A percentile compares a stretch with the other conserved stretches of the same genome.
These are phyloP conservation scores for Pteronura brasiliensis DNA, from an alignment of 2,113 vertebrate species.

Conservation along the genomic window DNA sequence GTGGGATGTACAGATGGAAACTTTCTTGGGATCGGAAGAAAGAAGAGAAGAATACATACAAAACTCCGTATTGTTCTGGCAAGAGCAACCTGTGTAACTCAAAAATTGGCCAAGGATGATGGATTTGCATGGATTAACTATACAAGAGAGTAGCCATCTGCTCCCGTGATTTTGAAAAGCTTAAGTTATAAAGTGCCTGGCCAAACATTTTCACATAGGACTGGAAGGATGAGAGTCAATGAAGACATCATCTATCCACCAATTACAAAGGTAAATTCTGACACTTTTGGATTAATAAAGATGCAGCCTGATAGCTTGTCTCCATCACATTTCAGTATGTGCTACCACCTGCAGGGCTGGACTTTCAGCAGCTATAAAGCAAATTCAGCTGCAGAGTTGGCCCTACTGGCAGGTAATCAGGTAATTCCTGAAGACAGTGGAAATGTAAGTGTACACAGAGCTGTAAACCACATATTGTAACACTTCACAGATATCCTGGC, in stretches of 20 bases:
- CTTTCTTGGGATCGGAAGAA: not conserved
- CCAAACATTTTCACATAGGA: not conserved
- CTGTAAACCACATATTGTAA: not conserved
- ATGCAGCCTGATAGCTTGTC: not conserved
- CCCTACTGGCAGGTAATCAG: not conserved
- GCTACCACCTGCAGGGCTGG: not conserved
- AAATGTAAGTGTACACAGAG: not conserved
- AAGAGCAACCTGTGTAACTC: not conserved
- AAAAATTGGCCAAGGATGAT: not conserved
- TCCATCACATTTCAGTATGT: not conserved
- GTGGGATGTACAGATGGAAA: fast-evolving
- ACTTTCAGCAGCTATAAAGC: not conserved
- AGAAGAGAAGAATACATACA: not conserved
- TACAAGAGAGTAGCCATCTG: not conserved
- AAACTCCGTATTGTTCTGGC: not conserved
- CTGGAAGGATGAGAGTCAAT: not conserved
- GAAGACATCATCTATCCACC: not conserved
- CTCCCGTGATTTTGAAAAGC: not conserved
- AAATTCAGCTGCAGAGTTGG: not conserved
- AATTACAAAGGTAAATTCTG: not conserved
- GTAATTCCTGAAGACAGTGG: not conserved
- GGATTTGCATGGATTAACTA: not conserved
- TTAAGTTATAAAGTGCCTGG: not conserved
- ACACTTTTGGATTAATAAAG: not conserved
- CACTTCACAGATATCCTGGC: not conserved